Evolutionary conservation across 2,113 vertebrate genomes (phyloP).

Genomic region (Alligator mississippiensis): DNA sequence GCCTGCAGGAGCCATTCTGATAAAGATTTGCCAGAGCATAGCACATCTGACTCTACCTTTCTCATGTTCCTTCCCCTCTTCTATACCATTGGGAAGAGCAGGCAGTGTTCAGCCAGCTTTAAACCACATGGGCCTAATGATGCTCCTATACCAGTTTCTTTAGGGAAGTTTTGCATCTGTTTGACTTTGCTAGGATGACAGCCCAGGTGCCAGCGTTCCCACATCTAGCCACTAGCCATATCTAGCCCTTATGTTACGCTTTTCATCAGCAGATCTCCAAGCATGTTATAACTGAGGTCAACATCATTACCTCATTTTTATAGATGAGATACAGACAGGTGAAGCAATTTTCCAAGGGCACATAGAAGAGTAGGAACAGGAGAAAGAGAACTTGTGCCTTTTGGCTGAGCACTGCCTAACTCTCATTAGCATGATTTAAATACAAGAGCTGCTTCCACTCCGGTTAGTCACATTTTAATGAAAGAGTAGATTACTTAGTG

Average conservation of each 20-base stretch:
- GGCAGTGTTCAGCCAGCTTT: background rate
- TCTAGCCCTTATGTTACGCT: background rate
- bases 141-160: background rate
- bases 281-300: background rate
- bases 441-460: rapidly evolving
- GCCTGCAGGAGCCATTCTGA: background rate
- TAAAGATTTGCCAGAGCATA: background rate
- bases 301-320: background rate
- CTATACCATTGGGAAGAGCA: background rate
- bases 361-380: background rate
- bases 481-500: background rate
- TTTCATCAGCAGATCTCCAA: background rate
- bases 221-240: background rate
- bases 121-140: background rate
- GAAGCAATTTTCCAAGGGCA: background rate
- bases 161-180: background rate
- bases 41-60: background rate
- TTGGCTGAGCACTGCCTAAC: background rate
- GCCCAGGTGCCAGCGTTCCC: background rate
- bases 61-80: background rate
- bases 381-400: background rate
- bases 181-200: background rate
- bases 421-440: background rate
- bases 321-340: background rate
- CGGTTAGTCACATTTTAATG: background rate